Base-by-base conservation (phyloP, 2,113 vertebrate species). In the Machaerirhynchus nigripectus region DNA sequence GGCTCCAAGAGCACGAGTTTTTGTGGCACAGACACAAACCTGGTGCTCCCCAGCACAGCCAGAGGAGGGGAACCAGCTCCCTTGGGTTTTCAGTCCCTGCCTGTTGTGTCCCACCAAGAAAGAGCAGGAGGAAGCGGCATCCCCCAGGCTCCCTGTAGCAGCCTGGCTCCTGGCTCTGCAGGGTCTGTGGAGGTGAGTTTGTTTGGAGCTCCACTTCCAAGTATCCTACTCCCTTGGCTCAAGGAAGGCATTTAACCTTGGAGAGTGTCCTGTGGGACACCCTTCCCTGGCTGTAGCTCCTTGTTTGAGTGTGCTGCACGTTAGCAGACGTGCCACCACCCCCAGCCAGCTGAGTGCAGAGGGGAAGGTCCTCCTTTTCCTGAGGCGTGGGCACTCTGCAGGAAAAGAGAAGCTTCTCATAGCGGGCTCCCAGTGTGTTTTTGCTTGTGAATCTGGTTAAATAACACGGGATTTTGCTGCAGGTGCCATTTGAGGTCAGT, bases 161-260 rank as follows among this genome's bases (percentile, higher is more conserved):
- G 21, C 53, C 68, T 15, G 27, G 13, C 4, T 7, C 53, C 68
- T 26, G 39, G 7, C 5, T 3, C 7, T 4, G 30, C 64, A 4
- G 49, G 31, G 0, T 6, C 35, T 6, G 24, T 10, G 44, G 6
- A n/a, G 16, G 1, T 1, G 47, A 3, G 6, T 21, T 27, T 15
- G 31, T 22, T 5, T n/a, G 37, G 27, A 16, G 2, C 33, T 31
- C 77, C 8, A 1, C 14, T 15, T 14, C 5, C 17, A 2, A 1
- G 30, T 4, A 0, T 53, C 33, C 26, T 3, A 0, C 44, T 44
- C 49, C 42, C 19, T 11, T 18, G 26, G 24, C 14, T 6, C 0
- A 49, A 61, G 94, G 61, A 10, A 17, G 64, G 61, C 18, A 4
- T n/a, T 12, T 49, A 5, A 57, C 68, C 95, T 46, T 89, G 57